Base-by-base conservation (phyloP, 2,888 invertebrate genomes). In the Andrena trimmerana region DNA sequence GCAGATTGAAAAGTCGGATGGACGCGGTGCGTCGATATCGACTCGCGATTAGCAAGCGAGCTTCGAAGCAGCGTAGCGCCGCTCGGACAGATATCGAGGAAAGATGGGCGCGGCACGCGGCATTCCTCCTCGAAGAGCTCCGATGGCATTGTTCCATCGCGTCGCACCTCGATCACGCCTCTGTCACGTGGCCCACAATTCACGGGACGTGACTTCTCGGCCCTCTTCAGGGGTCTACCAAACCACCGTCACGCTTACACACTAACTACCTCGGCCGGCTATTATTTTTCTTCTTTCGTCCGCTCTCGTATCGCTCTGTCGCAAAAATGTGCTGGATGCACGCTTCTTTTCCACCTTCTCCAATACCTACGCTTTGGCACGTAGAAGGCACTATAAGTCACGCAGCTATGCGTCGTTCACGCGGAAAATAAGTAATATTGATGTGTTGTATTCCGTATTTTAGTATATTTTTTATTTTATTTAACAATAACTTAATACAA, bases 81-180 rank as follows among this genome's bases (percentile, higher is more conserved):
- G 62, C 31, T 68, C 59, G 52, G 54, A n/a, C 60, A 60, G 80
- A 82, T 84, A 84, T 87, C 87, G 87, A 63, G 90, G 83, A 90
- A 90, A 91, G 90, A 92, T 93, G 92, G 94, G 94, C 93, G 94
- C 94, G 93, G 93, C 93, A 62, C 89, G 88, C 88, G 91, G 91
- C 93, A 94, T 94, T 94, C 94, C 93, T 93, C 87, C 92, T 93
- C 92, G 93, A 92, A 92, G 93, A 93, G 90, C 85, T 89, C 90
- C 91, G 93, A 93, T 93, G 93, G 93, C 93, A 94, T 94, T 93
- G 93, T 94, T 94, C 93, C 93, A 93, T 92, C 90, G 92, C 91
- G 93, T 94, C 93, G 92, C 93, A 91, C 94, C 94, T 93, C 91
- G 92, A 92, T 93, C 94, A 94, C 94, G 94, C 93, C 94, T 93